A percentile compares a stretch with the other conserved stretches of the same genome.
Evolutionary conservation across 2,888 invertebrate genomes (phyloP).

Genomic region (Kuschelorhynchus macadamiae): DNA sequence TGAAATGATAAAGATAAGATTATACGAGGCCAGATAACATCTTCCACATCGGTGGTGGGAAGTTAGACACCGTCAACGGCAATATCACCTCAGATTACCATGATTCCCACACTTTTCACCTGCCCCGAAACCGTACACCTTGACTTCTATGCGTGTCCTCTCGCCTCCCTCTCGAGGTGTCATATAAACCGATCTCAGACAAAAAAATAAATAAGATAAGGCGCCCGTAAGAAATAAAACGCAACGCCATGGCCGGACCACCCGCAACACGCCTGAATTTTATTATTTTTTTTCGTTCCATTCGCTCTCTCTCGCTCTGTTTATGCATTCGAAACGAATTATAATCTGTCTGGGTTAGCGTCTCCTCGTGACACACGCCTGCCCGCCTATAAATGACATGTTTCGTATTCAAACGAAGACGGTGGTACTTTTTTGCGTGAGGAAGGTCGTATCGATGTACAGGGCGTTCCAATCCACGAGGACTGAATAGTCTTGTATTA

Average conservation of each 20-base stretch:
- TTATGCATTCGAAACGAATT: conserved; percentile 45
- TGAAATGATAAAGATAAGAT: too few relatives aligned
- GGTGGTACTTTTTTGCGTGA: conserved; percentile 21
- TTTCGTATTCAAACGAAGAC: conserved; percentile 32
- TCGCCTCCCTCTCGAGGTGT: conserved; percentile 20
- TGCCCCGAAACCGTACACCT: neutral
- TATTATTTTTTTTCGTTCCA: conserved; percentile 30
- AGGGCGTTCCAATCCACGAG: too few relatives aligned
- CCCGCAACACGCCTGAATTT: conserved; percentile 35
- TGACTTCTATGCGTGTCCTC: conserved; percentile 4
- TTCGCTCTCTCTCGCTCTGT: conserved; percentile 24
- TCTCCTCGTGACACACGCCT: conserved; percentile 46
- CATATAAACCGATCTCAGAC: conserved; percentile 40
- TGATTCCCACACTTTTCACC: conserved; percentile 23
- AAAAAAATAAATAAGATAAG: conserved; percentile 41
- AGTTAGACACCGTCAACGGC: too few relatives aligned
- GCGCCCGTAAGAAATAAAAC: conserved; percentile 25
- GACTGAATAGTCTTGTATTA: too few relatives aligned
- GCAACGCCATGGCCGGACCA: conserved; percentile 26
- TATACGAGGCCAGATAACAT: too few relatives aligned
- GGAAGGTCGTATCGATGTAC: conserved; percentile 27
- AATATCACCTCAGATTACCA: too few relatives aligned
- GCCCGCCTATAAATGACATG: conserved; percentile 38
- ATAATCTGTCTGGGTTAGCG: conserved; percentile 47
- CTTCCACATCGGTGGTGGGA: too few relatives aligned